phyloP scores from a whole-genome alignment of 2,888 invertebrate genomes.

The Nasonia oneida region DNA sequence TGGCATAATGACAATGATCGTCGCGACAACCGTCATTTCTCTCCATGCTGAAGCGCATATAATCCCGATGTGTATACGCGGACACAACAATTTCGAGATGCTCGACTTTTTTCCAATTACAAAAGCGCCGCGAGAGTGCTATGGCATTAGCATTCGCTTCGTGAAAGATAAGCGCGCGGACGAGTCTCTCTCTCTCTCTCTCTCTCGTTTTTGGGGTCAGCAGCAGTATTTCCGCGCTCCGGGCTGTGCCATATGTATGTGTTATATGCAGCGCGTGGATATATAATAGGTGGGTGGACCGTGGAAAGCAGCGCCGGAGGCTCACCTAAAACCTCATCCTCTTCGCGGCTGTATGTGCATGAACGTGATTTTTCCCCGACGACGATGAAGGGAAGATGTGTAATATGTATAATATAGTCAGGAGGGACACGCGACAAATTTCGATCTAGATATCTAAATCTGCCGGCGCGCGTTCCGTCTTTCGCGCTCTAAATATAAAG shows the following conservation, averaged over 20 bases:
- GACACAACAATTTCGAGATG: conserved; percentile 9
- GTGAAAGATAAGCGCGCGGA: neutral
- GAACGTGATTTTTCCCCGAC: neutral
- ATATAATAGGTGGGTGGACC: conserved; percentile 49
- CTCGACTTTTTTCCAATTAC: conserved; percentile 23
- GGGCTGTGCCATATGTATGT: conserved; percentile 39
- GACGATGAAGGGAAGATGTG: neutral
- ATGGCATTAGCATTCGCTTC: neutral
- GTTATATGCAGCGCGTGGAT: conserved; percentile 33
- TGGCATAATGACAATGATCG: neutral
- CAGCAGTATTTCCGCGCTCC: conserved; percentile 55
- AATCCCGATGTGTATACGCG: neutral
- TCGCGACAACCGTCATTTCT: neutral
- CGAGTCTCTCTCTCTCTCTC: too few species aligned
- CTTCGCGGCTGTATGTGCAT: neutral
- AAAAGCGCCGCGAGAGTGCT: conserved; percentile 10
- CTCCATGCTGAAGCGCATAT: neutral
- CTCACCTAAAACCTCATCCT: neutral
- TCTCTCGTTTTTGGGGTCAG: conserved; percentile 44
- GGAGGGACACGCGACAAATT: neutral
- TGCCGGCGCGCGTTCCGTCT: neutral
- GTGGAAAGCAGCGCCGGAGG: conserved; percentile 16
- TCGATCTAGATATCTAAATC: conserved; percentile 25
- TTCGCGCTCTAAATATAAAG: conserved; percentile 26
- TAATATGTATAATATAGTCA: neutral